A percentile compares a stretch with the other conserved stretches of the same genome.
Evolutionary conservation across 2,888 invertebrate genomes (phyloP).

Genomic region (Harmothoe impar): DNA sequence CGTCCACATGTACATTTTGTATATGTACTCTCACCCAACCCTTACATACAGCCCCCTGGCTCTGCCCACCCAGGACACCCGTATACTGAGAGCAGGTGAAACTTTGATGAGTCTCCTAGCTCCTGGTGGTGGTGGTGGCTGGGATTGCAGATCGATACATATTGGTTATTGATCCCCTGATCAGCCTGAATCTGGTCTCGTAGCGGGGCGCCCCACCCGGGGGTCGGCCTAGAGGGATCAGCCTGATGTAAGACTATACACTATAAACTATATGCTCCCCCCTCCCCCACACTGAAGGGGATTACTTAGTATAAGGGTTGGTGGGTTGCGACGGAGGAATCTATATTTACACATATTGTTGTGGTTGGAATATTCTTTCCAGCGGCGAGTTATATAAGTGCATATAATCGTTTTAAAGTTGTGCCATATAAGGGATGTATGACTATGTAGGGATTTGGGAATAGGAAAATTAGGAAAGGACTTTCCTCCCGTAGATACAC

Average conservation of each 20-base stretch:
- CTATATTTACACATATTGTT: not conserved
- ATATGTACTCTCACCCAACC: too few species aligned
- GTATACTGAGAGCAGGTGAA: conserved; percentile 59
- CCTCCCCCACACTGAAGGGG: too few species aligned
- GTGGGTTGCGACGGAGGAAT: too few species aligned
- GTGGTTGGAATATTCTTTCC: not conserved
- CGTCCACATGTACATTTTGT: too few species aligned
- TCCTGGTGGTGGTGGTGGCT: not conserved
- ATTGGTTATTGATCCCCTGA: conserved; percentile 25
- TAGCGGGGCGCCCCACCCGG: not conserved
- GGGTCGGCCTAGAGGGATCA: not conserved
- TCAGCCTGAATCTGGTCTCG: not conserved
- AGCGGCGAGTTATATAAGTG: not conserved
- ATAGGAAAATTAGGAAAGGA: too few species aligned
- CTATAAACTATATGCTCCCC: not conserved
- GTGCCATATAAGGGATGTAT: too few species aligned
- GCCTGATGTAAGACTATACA: not conserved
- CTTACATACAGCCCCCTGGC: too few species aligned
- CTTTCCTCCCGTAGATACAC: too few species aligned
- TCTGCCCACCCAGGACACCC: too few species aligned
- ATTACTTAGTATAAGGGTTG: too few species aligned
- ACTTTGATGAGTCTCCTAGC: not conserved
- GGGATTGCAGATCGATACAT: not conserved
- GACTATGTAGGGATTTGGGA: too few species aligned
- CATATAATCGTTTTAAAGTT: too few species aligned